phyloP scores from a whole-genome alignment of 2,888 invertebrate genomes.

The Drosophila phalerata region DNA sequence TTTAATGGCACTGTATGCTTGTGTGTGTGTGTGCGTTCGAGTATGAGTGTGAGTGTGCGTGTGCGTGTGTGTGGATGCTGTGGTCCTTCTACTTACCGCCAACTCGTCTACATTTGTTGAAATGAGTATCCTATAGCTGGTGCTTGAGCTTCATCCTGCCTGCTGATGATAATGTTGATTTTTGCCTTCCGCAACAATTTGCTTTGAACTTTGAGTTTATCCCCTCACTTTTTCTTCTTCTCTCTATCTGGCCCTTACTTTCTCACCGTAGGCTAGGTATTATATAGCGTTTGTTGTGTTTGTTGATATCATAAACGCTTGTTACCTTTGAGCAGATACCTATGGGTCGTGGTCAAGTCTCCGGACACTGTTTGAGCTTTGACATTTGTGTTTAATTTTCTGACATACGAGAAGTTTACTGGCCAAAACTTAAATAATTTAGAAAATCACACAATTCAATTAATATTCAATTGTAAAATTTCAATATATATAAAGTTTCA shows the following conservation, averaged over 20 bases:
- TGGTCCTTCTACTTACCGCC: conserved; percentile 32
- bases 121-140: conserved; percentile 64
- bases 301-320: conserved; percentile 47
- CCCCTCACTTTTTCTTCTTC: neutral
- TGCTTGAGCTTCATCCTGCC: conserved; percentile 51
- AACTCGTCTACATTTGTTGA: conserved; percentile 61
- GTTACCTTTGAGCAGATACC: conserved; percentile 55
- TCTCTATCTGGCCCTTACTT: no score
- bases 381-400: conserved; percentile 34
- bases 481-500: neutral
- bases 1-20: conserved; percentile 23
- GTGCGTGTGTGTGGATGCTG: conserved; percentile 27
- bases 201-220: conserved; percentile 70
- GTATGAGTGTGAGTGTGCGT: conserved; percentile 21
- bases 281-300: conserved; percentile 41
- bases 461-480: neutral
- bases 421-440: neutral
- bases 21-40: neutral
- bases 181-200: conserved; percentile 81
- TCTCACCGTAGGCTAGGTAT: neutral
- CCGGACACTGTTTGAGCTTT: conserved; percentile 29
- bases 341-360: conserved; percentile 41
- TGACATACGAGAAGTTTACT: conserved; percentile 1
- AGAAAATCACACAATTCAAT: neutral
- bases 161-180: conserved; percentile 79